A percentile compares a stretch with the other conserved stretches of the same genome.
phyloP scores from a whole-genome alignment of 2,888 invertebrate species.

The Baronia brevicornis region DNA sequence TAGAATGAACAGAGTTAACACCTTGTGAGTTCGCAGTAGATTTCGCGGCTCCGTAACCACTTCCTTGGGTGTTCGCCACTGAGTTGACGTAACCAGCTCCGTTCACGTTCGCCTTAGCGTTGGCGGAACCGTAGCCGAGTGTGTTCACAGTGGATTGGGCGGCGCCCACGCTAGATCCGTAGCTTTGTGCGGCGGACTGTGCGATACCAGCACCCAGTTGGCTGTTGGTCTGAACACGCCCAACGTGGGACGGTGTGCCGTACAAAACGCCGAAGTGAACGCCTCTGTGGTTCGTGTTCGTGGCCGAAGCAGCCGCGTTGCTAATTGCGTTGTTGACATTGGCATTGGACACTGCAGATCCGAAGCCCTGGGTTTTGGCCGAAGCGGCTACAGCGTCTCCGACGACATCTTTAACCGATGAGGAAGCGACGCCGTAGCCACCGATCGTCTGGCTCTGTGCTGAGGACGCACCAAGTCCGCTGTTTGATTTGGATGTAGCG shows the following conservation, averaged over 20 bases:
- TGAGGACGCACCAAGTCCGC: constrained; percentile 26
- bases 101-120: constrained; percentile 38
- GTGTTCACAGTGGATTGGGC: constrained; percentile 35
- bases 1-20: constrained; percentile 17
- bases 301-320: constrained; percentile 36
- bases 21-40: constrained; percentile 25
- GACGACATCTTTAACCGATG: constrained; percentile 29
- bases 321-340: constrained; percentile 35
- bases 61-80: constrained; percentile 28
- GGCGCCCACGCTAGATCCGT: constrained; percentile 26
- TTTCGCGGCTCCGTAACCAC: constrained; percentile 27
- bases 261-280: constrained; percentile 56
- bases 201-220: constrained; percentile 26
- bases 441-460: constrained; percentile 33
- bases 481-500: constrained; percentile 41
- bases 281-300: constrained; percentile 31
- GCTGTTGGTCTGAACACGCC: constrained; percentile 27
- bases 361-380: constrained; percentile 39
- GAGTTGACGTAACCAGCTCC: constrained; percentile 34
- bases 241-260: constrained; percentile 31
- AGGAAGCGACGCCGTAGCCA: constrained; percentile 32
- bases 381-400: constrained; percentile 31
- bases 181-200: constrained; percentile 28
- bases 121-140: constrained; percentile 33
- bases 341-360: constrained; percentile 43